phyloP scores from a whole-genome alignment of 2,797 vertebrate species.

The Pithecia hirsuta region DNA sequence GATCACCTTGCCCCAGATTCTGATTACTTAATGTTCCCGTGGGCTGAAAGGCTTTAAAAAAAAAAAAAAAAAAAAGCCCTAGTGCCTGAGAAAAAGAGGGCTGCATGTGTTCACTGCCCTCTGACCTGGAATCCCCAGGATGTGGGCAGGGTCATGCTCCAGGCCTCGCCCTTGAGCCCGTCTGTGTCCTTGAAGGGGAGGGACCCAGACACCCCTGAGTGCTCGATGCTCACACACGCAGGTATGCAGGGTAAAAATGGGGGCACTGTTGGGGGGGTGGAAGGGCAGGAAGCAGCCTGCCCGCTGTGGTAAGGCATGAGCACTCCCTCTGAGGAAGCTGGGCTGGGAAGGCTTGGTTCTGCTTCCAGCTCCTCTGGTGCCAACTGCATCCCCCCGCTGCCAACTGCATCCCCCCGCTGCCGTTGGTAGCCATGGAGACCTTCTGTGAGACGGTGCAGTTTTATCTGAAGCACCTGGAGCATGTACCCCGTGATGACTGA shows the following conservation, averaged over 20 bases:
- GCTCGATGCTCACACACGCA: fast-evolving
- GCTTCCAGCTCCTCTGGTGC: neutral
- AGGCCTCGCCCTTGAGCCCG: neutral
- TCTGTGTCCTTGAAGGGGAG: neutral
- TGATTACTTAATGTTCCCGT: neutral
- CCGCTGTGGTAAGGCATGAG: fast-evolving
- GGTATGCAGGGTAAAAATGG: fast-evolving
- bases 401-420: neutral
- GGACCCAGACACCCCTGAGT: neutral
- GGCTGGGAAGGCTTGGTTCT: fast-evolving
- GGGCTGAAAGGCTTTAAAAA: neutral
- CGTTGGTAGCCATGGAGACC: slow-evolving; percentile 66
- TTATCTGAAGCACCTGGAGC: slow-evolving; percentile 71
- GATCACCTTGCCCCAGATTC: neutral
- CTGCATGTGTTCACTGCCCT: too few relatives aligned
- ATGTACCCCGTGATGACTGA: slow-evolving; percentile 67
- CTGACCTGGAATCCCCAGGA: neutral
- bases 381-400: neutral
- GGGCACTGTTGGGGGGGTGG: neutral
- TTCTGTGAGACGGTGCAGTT: slow-evolving; percentile 72
- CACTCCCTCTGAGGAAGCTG: fast-evolving
- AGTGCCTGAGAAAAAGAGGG: neutral
- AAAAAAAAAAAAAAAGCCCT: neutral
- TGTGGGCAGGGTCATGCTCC: neutral
- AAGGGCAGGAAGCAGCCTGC: neutral